These are phyloP conservation scores for Oreochromis spilurus DNA, from an alignment of 2,113 vertebrate species.

Conservation along the genomic window DNA sequence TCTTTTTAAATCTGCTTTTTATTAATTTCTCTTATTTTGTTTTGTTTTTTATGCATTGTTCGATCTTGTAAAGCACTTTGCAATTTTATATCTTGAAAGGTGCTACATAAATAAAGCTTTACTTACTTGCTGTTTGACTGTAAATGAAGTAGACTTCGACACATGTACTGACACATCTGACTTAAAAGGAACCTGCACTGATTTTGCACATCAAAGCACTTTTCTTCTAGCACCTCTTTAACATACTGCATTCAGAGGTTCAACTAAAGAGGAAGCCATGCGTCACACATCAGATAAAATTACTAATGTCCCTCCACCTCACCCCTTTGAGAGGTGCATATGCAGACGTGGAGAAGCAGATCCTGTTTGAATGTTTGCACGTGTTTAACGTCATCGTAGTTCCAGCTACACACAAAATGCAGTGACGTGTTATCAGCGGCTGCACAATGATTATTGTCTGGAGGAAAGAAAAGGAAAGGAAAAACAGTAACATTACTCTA, in stretches of 20 bases:
- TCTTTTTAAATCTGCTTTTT: neutral
- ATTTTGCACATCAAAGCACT: neutral
- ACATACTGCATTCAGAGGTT: neutral
- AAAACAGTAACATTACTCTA: slow-evolving; percentile 26
- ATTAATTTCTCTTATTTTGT: neutral
- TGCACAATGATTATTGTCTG: slow-evolving; percentile 3
- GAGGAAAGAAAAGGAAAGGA: neutral
- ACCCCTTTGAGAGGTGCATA: neutral
- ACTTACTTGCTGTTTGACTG: neutral
- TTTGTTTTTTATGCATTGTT: neutral
- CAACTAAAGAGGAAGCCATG: neutral
- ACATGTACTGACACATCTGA: neutral
- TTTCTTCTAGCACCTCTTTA: neutral
- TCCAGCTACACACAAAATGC: neutral
- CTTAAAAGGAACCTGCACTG: neutral
- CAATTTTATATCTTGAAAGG: neutral
- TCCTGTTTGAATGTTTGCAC: neutral
- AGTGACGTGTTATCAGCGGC: neutral
- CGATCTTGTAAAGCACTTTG: neutral
- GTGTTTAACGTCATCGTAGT: neutral
- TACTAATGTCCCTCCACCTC: neutral
- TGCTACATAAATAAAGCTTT: neutral
- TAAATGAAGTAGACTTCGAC: neutral
- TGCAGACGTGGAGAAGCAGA: neutral
- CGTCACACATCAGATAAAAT: neutral